Evolutionary conservation across 1,140 invertebrate genomes (phyloP), one percentile per base, ranked within the genome.

Genomic region (Heliconius himera): DNA sequence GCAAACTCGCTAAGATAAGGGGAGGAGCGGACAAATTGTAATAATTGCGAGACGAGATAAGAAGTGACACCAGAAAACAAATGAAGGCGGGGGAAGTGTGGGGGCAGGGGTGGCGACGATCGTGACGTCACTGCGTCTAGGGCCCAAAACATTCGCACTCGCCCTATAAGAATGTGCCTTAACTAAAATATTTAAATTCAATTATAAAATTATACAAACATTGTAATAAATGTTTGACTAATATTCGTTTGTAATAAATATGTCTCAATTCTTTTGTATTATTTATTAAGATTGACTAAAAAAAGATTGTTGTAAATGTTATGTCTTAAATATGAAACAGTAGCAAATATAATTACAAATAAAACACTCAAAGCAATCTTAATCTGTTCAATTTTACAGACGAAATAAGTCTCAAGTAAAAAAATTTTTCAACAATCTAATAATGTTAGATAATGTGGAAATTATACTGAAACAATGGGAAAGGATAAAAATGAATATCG

Each of bases 41-140:
- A 94, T 94, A 94, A 94, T 94, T 94, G 93, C 90, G 89, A 88
- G 87, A 92, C 89, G 90, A 92, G 93, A 94, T 93, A 94, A 94
- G 91, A 89, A 93, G 83, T 94, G 93, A 93, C 91, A 92, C 90
- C 91, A 93, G 90, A 93, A 94, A 94, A 94, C 93, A 94, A 93
- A 93, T 94, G 93, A 94, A 92, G 86, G 91, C 86, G 86, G 90
- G 87, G 81, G 85, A 80, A 70, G 85, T 74, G 75, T 79, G 54
- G 82, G 81, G 84, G 70, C 75, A 81, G 84, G 85, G 85, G 81
- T 70, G 82, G 85, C 80, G 80, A 81, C 80, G 71, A 70, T 83
- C 81, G 87, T 92, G 88, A 91, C 89, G 88, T 92, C 88, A 82
- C 82, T 79, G 78, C 80, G 79, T 75, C 79, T 79, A 84, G 76